Percentiles rank a stretch among this genome's conserved stretches.
These are phyloP conservation scores for Vireo altiloquus DNA, from an alignment of 2,113 vertebrate species.

Conservation along the genomic window DNA sequence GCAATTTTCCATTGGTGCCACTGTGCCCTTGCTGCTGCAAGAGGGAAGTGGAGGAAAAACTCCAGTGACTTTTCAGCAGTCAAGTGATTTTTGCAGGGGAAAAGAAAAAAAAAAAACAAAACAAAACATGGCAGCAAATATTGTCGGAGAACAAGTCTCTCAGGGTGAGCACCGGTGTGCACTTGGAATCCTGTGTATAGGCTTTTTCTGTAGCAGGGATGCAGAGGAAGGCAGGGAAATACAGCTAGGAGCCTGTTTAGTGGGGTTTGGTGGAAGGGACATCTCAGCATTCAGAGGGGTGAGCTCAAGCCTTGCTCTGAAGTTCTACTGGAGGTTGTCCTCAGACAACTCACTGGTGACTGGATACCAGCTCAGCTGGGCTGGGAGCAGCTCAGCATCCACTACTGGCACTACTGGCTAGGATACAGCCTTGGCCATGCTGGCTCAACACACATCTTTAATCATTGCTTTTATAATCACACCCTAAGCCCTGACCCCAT, in stretches of 20 bases:
- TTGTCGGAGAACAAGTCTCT: background rate
- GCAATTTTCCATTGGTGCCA: slow-evolving; percentile 48
- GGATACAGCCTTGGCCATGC: background rate
- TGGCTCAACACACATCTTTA: background rate
- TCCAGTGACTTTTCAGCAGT: background rate
- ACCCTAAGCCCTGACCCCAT: background rate
- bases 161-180: fast-evolving
- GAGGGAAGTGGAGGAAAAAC: background rate
- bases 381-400: background rate
- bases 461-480: background rate
- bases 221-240: background rate
- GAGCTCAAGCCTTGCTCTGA: background rate
- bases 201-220: background rate
- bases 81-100: background rate
- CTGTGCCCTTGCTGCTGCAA: slow-evolving; percentile 20
- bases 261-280: background rate
- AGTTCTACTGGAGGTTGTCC: background rate
- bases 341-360: background rate
- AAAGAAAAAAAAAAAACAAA: background rate
- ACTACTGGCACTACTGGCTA: background rate
- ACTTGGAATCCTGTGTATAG: fast-evolving
- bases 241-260: background rate
- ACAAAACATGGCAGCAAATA: background rate
- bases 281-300: background rate
- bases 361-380: background rate